A percentile compares a stretch with the other conserved stretches of the same genome.
These are phyloP conservation scores for Erebia epiphron DNA, from an alignment of 2,888 invertebrate species.

Conservation along the genomic window DNA sequence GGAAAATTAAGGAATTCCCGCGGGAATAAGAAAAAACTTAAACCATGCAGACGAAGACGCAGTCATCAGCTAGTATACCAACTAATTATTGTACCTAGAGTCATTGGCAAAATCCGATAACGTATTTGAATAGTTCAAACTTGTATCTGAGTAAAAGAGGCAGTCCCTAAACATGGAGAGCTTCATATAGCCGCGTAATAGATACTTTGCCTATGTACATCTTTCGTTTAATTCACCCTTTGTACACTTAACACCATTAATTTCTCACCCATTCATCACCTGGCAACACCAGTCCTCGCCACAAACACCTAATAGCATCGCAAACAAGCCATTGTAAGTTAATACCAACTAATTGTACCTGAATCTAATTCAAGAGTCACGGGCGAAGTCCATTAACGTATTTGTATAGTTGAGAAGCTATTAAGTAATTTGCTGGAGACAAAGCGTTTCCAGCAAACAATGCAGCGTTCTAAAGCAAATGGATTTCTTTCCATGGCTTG, in stretches of 20 bases:
- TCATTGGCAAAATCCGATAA: slow-evolving; percentile 31
- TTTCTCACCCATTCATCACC: background rate
- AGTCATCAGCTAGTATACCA: background rate
- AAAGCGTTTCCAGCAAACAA: slow-evolving; percentile 57
- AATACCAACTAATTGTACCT: slow-evolving; percentile 23
- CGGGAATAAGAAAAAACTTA: too few relatives aligned
- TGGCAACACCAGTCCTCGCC: background rate
- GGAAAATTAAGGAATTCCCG: too few relatives aligned
- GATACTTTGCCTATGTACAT: too few relatives aligned
- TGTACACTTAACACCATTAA: background rate
- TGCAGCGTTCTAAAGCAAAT: slow-evolving; percentile 47
- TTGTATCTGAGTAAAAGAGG: too few relatives aligned
- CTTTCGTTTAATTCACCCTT: too few relatives aligned
- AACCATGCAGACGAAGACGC: too few relatives aligned
- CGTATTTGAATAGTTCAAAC: background rate
- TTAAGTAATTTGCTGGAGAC: slow-evolving; percentile 41
- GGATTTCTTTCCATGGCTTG: slow-evolving; percentile 58
- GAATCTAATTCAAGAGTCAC: slow-evolving; percentile 31
- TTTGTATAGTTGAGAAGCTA: slow-evolving; percentile 31
- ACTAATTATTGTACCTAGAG: slow-evolving; percentile 21
- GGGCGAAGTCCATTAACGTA: slow-evolving; percentile 33
- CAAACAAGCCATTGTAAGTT: slow-evolving; percentile 19
- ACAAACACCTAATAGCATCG: slow-evolving; percentile 15
- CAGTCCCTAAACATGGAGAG: too few relatives aligned
- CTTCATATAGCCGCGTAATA: too few relatives aligned